phyloP scores from a whole-genome alignment of 2,888 invertebrate species.

The Gortyna flavago region DNA sequence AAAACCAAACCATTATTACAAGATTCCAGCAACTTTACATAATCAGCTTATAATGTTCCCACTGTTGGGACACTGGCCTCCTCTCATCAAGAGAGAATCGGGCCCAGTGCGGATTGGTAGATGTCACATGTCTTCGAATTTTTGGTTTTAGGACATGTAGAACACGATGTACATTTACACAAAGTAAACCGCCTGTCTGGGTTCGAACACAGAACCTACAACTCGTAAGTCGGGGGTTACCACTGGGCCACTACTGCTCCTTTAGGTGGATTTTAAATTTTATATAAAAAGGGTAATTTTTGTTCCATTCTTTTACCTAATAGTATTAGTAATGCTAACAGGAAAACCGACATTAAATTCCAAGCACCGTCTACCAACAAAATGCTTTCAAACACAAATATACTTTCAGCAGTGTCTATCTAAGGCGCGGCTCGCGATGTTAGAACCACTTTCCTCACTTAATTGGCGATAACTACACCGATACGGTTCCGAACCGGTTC shows the following conservation, averaged over 20 bases:
- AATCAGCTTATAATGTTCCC: too few relatives aligned
- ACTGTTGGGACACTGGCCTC: too few relatives aligned
- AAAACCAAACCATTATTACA: not conserved
- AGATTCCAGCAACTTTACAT: not conserved
- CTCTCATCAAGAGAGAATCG: too few relatives aligned
- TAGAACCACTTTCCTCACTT: conserved; percentile 66
- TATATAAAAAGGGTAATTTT: not conserved
- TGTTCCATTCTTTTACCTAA: not conserved
- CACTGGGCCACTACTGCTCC: too few relatives aligned
- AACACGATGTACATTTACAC: too few relatives aligned
- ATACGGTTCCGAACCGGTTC: conserved; percentile 64
- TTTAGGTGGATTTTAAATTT: not conserved
- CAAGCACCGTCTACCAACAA: not conserved
- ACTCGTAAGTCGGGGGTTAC: too few relatives aligned
- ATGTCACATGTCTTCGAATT: too few relatives aligned
- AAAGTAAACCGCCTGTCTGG: too few relatives aligned
- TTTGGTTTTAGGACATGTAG: too few relatives aligned
- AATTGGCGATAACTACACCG: conserved; percentile 76
- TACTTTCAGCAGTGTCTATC: conserved; percentile 50
- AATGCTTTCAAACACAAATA: conserved; percentile 28
- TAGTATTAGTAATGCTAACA: not conserved
- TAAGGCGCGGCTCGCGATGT: conserved; percentile 50
- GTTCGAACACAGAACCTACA: too few relatives aligned
- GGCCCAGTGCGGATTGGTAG: too few relatives aligned
- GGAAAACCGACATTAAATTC: not conserved